These are phyloP conservation scores for Pachypanchax playfairii DNA, from an alignment of 2,113 vertebrate species.

Conservation along the genomic window DNA sequence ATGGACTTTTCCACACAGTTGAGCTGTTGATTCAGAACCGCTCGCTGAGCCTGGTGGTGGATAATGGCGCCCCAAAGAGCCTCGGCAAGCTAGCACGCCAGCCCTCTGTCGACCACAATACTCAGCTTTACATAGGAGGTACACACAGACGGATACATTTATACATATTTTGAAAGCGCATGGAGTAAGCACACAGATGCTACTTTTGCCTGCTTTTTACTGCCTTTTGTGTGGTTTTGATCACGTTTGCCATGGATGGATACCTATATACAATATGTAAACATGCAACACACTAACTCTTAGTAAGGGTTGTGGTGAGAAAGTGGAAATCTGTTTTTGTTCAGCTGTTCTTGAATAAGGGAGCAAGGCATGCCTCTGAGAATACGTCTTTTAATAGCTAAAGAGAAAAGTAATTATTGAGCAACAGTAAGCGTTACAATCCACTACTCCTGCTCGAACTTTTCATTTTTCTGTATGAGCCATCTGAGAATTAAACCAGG, in stretches of 20 bases:
- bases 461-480: not conserved
- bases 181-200: constrained; percentile 7
- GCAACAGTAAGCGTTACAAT: constrained; percentile 5
- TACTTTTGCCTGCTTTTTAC: not conserved
- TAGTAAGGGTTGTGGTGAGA: constrained; percentile 31
- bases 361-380: constrained; percentile 1
- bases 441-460: not conserved
- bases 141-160: not conserved
- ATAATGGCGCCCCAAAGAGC: constrained; percentile 92
- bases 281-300: not conserved
- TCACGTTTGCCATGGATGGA: constrained; percentile 4
- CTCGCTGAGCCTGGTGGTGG: constrained; percentile 93
- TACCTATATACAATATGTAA: constrained; percentile 15
- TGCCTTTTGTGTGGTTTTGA: constrained; percentile 21
- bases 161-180: not conserved
- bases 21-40: constrained; percentile 95
- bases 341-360: constrained; percentile 25
- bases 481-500: constrained; percentile 7
- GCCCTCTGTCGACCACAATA: constrained; percentile 86
- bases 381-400: constrained; percentile 8
- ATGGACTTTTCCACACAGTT: constrained; percentile 93
- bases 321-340: constrained; percentile 36
- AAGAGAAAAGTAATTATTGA: constrained; percentile 21
- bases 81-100: constrained; percentile 93
- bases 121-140: constrained; percentile 97